phyloP scores from a whole-genome alignment of 2,113 vertebrate species.

The Ophiodon elongatus region DNA sequence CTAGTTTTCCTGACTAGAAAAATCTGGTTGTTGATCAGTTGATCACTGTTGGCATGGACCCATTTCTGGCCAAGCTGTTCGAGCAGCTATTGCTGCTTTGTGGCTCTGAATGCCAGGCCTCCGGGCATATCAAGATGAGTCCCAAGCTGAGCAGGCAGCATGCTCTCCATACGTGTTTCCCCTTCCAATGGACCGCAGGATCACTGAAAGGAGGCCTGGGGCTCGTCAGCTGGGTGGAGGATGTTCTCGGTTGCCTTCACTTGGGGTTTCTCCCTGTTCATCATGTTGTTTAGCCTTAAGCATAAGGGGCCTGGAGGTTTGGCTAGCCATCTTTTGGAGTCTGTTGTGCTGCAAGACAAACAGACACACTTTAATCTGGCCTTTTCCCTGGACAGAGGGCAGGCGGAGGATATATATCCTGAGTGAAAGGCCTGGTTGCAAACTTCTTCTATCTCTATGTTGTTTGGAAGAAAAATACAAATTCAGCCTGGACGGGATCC shows the following conservation, averaged over 20 bases:
- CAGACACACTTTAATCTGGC: constrained; percentile 26
- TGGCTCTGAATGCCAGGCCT: constrained; percentile 50
- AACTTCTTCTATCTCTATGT: constrained; percentile 35
- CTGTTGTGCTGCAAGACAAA: constrained; percentile 31
- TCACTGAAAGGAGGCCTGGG: constrained; percentile 50
- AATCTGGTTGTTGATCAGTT: neutral
- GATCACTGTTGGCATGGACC: constrained; percentile 1
- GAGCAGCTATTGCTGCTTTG: constrained; percentile 38
- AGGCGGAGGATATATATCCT: constrained; percentile 48
- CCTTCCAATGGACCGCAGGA: constrained; percentile 64
- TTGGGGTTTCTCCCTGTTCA: constrained; percentile 47
- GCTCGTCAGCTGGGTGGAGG: constrained; percentile 54
- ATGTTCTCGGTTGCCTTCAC: constrained; percentile 47
- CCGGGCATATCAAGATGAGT: constrained; percentile 48
- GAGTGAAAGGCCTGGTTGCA: constrained; percentile 23
- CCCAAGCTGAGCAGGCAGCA: constrained; percentile 51
- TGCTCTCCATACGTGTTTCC: constrained; percentile 41
- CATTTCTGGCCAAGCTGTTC: constrained; percentile 42
- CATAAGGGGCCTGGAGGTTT: constrained; percentile 16
- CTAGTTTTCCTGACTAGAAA: neutral
- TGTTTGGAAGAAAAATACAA: constrained; percentile 58
- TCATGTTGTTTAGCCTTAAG: constrained; percentile 58
- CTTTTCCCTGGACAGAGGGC: constrained; percentile 50
- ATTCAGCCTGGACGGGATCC: constrained; percentile 49
- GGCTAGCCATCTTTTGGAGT: constrained; percentile 50